Base-by-base conservation (phyloP, 1,140 invertebrate species). In the Ceratoteleas bidentatus region DNA sequence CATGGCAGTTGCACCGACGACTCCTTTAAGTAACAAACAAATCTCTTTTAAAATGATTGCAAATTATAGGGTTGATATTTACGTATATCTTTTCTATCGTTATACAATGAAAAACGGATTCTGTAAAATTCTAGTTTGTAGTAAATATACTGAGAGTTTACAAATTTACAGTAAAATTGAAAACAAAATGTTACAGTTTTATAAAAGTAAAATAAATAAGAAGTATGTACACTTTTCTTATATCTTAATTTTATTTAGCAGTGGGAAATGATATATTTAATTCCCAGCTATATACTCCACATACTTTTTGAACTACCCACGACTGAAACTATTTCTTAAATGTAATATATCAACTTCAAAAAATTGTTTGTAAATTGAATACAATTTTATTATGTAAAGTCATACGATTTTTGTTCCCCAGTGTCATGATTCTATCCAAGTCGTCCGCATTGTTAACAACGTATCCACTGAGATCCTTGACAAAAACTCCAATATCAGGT, bases 401-500 rank as follows among this genome's bases (percentile, higher is more conserved):
- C 89, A 89, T 87, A 88, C 96, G 92, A 89, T 96, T 96, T 88
- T 96, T 96, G 85, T 96, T 97, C 58, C 96, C 96, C 58, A 96
- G 89, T 0, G 93, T 94, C 94, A 97, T 96, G 60, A 97, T 95
- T 84, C 88, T 88, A 65, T 91, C 90, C 92, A 97, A 95, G 87
- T 98, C 96, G 88, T 96, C 94, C 4, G 96, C 95, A 92, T 95
- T 96, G 83, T 96, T 95, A 0, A 97, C 96, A 50, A 95, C 95
- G 87, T 95, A 96, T 38, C 93, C 94, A 47, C 93, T 94, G 7
- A 96, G 91, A 91, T 96, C 96, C 90, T 96, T 96, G 0, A 96
- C 96, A 89, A 92, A 97, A 2, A 97, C 96, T 38, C 96, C 96
- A 68, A 96, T 93, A 86, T 96, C 96, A 8, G 95, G 94, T 78